Conservation (phyloP, 2,888 invertebrate species). For the Halocaridina rubra region DNA sequence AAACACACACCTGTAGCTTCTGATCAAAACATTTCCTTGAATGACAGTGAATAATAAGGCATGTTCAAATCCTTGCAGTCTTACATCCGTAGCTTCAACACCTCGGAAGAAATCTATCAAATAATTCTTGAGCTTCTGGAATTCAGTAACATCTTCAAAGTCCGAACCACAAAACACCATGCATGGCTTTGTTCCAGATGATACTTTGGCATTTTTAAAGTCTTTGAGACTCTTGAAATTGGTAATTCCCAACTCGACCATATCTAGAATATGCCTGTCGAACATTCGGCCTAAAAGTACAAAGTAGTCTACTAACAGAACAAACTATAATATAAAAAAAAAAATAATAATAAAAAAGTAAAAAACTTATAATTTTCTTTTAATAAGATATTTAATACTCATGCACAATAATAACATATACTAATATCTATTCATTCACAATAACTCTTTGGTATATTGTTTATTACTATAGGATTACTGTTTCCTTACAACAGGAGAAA, state of each 20-base stretch:
- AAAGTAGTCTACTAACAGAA: no score
- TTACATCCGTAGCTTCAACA: slow-evolving; percentile 80
- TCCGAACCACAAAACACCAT: slow-evolving; percentile 90
- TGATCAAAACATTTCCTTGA: slow-evolving; percentile 78
- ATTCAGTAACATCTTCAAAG: slow-evolving; percentile 72
- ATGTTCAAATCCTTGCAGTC: slow-evolving; percentile 94
- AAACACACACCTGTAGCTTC: slow-evolving; percentile 73
- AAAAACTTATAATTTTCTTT: no score
- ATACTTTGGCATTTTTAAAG: slow-evolving; percentile 82
- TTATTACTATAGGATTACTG: no score
- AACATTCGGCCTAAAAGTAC: slow-evolving; percentile 78
- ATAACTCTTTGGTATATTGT: background rate
- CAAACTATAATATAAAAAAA: no score
- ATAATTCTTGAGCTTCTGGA: slow-evolving; percentile 80
- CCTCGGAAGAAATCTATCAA: slow-evolving; percentile 93
- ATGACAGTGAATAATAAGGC: slow-evolving; percentile 88
- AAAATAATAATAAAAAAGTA: no score
- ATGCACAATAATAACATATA: no score
- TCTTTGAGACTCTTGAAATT: slow-evolving; percentile 82
- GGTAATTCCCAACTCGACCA: slow-evolving; percentile 94
- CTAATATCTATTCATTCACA: no score
- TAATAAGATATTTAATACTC: no score
- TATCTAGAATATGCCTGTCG: slow-evolving; percentile 90
- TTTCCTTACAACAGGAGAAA: no score
- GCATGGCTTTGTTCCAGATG: slow-evolving; percentile 76